These are phyloP conservation scores for Mamestra brassicae DNA, from an alignment of 2,888 invertebrate genomes.

Conservation along the genomic window DNA sequence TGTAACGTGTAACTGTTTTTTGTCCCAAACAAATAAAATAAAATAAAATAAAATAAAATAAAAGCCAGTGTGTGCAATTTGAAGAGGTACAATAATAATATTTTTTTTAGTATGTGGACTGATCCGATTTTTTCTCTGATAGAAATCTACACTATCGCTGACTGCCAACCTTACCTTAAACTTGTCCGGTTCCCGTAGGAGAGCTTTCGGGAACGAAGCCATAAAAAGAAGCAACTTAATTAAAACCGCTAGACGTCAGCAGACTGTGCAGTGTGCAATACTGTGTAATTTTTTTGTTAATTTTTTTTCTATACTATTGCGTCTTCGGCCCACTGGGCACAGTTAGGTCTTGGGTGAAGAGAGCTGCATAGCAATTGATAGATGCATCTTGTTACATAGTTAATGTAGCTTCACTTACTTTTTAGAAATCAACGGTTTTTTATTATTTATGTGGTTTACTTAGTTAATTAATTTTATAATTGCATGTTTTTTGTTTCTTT, in stretches of 20 bases:
- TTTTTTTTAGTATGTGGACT: too few species aligned
- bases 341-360: conserved; percentile 61
- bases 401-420: conserved; percentile 42
- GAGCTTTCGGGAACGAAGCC: background rate
- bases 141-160: background rate
- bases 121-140: too few species aligned
- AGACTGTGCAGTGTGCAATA: conserved; percentile 58
- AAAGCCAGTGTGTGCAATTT: too few species aligned
- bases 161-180: background rate
- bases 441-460: conserved; percentile 18
- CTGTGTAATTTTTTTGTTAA: conserved; percentile 45
- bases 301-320: conserved; percentile 40
- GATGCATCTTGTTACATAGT: conserved; percentile 51
- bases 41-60: too few species aligned
- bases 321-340: conserved; percentile 65
- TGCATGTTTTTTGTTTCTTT: background rate
- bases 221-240: conserved; percentile 17
- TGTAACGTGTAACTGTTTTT: too few species aligned
- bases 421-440: conserved; percentile 51
- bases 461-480: background rate
- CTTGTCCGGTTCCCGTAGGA: too few species aligned
- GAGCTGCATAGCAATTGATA: conserved; percentile 50
- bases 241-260: conserved; percentile 52
- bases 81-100: too few species aligned
- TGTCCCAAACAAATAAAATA: too few species aligned